These are phyloP conservation scores for Apteryx owenii DNA, from an alignment of 2,113 vertebrate genomes.

Conservation along the genomic window DNA sequence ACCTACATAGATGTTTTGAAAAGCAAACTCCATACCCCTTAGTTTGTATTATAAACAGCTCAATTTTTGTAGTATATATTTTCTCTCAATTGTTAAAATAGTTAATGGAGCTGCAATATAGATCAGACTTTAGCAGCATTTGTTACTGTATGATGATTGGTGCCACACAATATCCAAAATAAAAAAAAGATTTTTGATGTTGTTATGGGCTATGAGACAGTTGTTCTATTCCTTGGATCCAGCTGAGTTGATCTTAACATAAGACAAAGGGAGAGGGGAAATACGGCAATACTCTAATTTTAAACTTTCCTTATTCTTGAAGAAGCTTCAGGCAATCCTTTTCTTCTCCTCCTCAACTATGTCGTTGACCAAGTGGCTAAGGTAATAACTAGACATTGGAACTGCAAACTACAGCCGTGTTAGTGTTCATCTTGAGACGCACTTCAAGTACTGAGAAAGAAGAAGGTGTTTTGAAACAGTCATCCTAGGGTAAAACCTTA, in stretches of 20 bases:
- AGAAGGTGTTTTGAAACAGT: not conserved
- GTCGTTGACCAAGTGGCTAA: not conserved
- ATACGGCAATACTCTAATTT: not conserved
- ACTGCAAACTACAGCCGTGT: not conserved
- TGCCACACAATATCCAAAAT: not conserved
- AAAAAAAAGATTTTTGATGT: not conserved
- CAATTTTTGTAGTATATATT: not conserved
- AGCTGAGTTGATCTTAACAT: not conserved
- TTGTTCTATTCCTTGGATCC: not conserved
- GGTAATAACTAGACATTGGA: not conserved
- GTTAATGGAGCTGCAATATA: not conserved
- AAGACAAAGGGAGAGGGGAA: not conserved
- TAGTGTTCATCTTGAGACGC: not conserved
- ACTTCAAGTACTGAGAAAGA: not conserved
- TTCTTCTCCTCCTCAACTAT: not conserved
- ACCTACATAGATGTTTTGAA: not conserved
- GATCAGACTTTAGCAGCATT: not conserved
- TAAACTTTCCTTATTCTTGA: not conserved
- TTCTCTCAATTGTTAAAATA: not conserved
- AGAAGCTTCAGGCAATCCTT: not conserved
- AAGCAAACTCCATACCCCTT: constrained; percentile 1
- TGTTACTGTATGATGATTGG: not conserved
- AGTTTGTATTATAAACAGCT: not conserved
- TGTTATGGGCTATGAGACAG: not conserved
- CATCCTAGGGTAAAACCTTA: not conserved